Evolutionary conservation across 2,888 invertebrate genomes (phyloP), one percentile per base, ranked within the genome.

Genomic region (Molanna angustata): DNA sequence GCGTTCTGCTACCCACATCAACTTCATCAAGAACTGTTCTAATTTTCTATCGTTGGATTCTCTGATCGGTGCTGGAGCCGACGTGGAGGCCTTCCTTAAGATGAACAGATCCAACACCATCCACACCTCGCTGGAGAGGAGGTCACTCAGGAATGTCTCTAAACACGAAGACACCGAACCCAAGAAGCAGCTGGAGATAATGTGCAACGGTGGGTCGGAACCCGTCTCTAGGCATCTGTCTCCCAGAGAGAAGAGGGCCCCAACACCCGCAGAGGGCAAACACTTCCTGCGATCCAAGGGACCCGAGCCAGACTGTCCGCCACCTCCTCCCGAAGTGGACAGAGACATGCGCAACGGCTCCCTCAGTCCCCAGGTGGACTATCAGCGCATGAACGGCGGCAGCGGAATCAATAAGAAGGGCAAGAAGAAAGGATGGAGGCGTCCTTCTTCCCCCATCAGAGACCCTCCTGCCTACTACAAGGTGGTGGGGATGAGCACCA

Each of bases 1-100:
- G 16, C 83, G 85, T 60, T 86, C 86, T 21, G 85, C 86, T 62
- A 83, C 84, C 62, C 90, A 90, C 70, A 71, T 83, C 49, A 82
- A 83, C 59, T 86, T 88, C 68, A 85, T 86, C 22, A 80, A 83
- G 49, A 86, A 90, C 67, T 82, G 84, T 62, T 79, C 80, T 60
- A 88, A 89, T 69, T 90, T 86, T 69, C 74, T 87, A 32, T 82
- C 86, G 6, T 72, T 90, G 47, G 90, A 90, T 67, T 80, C 80
- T 17, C 78, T 89, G 55, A 88, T 89, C 54, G 74, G 76, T 54
- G 73, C 79, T 17, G 84, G 86, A 47, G 80, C 84, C 1, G 84
- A 83, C 68, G 83, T 88, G 16, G 77, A 82, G 62, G 79, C 83
- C 39, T 87, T 88, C 71, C 75, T 88, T 16, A 82, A 82, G 62